A percentile compares a stretch with the other conserved stretches of the same genome.
phyloP scores from a whole-genome alignment of 1,140 invertebrate species.

The Orius insidiosus region DNA sequence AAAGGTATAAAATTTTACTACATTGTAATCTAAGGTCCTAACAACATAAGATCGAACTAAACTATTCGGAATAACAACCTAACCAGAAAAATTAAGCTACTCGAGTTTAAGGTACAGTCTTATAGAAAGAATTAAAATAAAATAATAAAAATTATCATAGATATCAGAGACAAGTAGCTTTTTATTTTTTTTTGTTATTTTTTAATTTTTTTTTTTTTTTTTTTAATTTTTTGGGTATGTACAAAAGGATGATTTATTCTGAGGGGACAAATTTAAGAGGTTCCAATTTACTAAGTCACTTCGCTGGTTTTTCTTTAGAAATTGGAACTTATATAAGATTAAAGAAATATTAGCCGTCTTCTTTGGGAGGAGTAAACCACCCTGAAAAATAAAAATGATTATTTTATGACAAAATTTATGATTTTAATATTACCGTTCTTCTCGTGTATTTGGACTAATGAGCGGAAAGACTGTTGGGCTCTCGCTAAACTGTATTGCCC shows the following conservation, averaged over 20 bases:
- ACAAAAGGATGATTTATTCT: not conserved
- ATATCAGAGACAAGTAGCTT: no score
- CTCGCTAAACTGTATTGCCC: slow-evolving; percentile 88
- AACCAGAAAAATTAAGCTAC: no score
- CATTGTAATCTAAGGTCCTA: no score
- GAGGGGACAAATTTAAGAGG: not conserved
- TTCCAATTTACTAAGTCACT: not conserved
- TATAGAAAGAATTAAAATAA: no score
- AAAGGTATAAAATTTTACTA: no score
- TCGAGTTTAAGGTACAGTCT: no score
- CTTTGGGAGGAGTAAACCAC: slow-evolving; percentile 74
- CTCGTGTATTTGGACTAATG: slow-evolving; percentile 96
- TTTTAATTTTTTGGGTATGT: not conserved
- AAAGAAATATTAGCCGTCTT: slow-evolving; percentile 51
- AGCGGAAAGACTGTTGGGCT: slow-evolving; percentile 98
- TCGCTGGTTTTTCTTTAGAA: not conserved
- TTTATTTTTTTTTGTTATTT: no score
- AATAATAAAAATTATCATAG: no score
- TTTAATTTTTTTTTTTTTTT: not conserved
- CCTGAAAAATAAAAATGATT: slow-evolving; percentile 34
- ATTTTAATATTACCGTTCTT: slow-evolving; percentile 68
- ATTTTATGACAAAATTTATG: no score
- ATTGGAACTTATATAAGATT: not conserved
- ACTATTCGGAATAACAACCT: no score
- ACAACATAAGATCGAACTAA: no score